Conservation (phyloP, 2,113 vertebrate genomes). For the Pollimyrus isidori region DNA sequence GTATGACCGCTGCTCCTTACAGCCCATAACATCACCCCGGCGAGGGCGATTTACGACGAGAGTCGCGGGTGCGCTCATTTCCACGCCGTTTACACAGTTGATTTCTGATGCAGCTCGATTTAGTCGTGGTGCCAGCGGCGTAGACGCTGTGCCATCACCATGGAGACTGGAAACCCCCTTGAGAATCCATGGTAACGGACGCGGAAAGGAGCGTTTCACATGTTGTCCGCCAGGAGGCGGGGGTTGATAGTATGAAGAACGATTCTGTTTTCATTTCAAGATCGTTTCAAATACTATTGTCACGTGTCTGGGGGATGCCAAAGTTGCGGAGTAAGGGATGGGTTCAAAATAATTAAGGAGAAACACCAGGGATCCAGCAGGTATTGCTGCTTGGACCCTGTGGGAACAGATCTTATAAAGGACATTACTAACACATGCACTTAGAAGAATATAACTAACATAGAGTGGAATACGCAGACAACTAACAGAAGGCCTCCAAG, state of each 20-base stretch:
- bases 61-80: neutral
- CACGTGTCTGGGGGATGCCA: neutral
- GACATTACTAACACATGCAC: no score
- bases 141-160: slow-evolving; percentile 30
- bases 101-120: neutral
- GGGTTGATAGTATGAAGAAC: neutral
- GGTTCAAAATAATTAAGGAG: neutral
- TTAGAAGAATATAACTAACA: no score
- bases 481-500: no score
- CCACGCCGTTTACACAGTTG: neutral
- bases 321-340: neutral
- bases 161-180: slow-evolving; percentile 35
- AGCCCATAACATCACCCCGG: neutral
- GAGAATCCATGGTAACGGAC: neutral
- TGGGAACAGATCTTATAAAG: no score
- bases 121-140: neutral
- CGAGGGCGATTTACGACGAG: neutral
- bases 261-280: neutral
- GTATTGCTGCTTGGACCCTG: neutral
- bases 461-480: no score
- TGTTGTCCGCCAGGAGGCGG: slow-evolving; percentile 17
- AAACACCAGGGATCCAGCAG: neutral
- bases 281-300: neutral
- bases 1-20: neutral
- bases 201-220: neutral